phyloP scores from a whole-genome alignment of 2,113 vertebrate genomes.

The Cepphus grylle region DNA sequence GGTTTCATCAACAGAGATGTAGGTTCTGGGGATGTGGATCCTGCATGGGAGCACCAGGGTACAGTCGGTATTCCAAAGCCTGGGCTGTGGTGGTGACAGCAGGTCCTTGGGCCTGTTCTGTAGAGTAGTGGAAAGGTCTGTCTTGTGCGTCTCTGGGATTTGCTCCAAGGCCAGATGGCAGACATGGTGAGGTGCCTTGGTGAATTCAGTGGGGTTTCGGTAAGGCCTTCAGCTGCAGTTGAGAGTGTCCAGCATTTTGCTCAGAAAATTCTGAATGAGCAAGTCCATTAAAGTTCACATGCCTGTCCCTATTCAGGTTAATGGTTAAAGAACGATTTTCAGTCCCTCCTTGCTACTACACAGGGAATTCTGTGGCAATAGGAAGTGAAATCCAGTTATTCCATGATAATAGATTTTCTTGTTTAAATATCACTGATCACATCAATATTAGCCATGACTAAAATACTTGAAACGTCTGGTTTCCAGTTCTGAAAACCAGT shows the following conservation, averaged over 20 bases:
- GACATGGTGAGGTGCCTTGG: not conserved
- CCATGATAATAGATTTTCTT: not conserved
- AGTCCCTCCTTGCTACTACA: not conserved
- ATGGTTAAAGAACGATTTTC: not conserved
- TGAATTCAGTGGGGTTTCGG: not conserved
- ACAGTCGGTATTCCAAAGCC: not conserved
- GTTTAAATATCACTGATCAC: not conserved
- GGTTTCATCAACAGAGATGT: not conserved
- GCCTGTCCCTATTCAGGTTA: not conserved
- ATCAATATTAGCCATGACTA: not conserved
- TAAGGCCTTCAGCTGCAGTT: not conserved
- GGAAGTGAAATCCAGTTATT: not conserved
- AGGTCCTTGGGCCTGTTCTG: not conserved
- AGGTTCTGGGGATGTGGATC: not conserved
- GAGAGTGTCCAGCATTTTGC: not conserved
- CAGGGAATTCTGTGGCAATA: not conserved
- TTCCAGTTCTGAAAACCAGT: not conserved
- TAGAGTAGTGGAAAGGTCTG: not conserved
- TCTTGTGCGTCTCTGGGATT: not conserved
- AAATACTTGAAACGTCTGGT: not conserved
- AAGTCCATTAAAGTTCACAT: not conserved
- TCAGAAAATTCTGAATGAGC: not conserved
- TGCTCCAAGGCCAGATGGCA: not conserved
- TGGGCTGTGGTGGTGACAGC: not conserved
- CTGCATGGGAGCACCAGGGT: not conserved